A percentile compares a stretch with the other conserved stretches of the same genome.
Evolutionary conservation across 2,888 invertebrate species (phyloP).

Genomic region (Homarus gammarus): DNA sequence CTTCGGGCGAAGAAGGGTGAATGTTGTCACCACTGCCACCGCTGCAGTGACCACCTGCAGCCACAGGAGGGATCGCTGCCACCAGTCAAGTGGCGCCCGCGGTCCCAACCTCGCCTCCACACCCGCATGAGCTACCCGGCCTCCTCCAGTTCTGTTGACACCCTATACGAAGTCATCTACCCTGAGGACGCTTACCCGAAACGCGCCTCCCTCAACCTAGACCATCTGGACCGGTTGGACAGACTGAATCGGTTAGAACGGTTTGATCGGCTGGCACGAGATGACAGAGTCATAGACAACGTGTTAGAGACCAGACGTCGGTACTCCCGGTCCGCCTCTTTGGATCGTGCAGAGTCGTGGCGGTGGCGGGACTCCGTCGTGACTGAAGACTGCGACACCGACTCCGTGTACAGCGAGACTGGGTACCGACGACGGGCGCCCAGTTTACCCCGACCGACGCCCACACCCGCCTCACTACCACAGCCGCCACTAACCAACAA

Average conservation of each 20-base stretch:
- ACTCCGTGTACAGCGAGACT: constrained; percentile 42
- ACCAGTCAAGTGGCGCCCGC: constrained; percentile 54
- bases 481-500: constrained; percentile 66
- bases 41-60: constrained; percentile 37
- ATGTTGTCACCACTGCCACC: constrained; percentile 64
- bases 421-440: constrained; percentile 39
- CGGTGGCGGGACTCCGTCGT: constrained; percentile 50
- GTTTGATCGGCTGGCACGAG: constrained; percentile 30
- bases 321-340: constrained; percentile 68
- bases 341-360: constrained; percentile 73
- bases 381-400: constrained; percentile 46
- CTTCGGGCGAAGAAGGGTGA: constrained; percentile 23
- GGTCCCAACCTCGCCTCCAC: constrained; percentile 40
- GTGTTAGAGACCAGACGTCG: constrained; percentile 25
- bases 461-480: constrained; percentile 30
- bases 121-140: constrained; percentile 59
- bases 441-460: constrained; percentile 25
- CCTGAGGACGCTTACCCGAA: constrained; percentile 58
- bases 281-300: constrained; percentile 7
- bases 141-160: constrained; percentile 10
- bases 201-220: constrained; percentile 72
- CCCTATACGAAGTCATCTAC: constrained; percentile 70
- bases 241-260: constrained; percentile 16
- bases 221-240: constrained; percentile 46
- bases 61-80: constrained; percentile 17